Base-by-base conservation (phyloP, 2,113 vertebrate genomes). In the Aspidoscelis tigris region DNA sequence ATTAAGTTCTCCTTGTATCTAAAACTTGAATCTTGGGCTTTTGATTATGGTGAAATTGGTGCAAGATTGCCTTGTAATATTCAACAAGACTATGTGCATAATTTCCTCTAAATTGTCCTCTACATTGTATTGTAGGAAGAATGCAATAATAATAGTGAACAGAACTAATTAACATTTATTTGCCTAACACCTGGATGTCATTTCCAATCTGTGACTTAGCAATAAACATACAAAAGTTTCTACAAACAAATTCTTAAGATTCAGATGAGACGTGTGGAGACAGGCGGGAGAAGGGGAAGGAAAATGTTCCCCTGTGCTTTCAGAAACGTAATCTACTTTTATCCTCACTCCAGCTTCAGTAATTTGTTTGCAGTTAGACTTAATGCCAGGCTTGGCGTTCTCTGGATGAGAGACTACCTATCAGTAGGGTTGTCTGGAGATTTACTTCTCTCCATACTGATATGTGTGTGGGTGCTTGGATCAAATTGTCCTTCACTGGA, bases 341-440 rank as follows among this genome's bases (percentile, higher is more conserved):
- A 53, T 84, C 75, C 11, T 83, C 72, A 16, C 22, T 41, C 43
- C 76, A 71, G n/a, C 41, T 71, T 21, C 55, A 33, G 22, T 22
- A n/a, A 58, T 64, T 71, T 70, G 44, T 64, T 66, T 87, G 11
- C 24, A 79, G 72, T 87, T 75, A 77, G 39, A 1, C 10, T 79
- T 76, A 79, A 26, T 68, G 1, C 61, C 72, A 75, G 44, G 64
- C 14, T 58, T 79, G 26, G 47, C 47, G 39, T 69, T 83, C 18
- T 61, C 70, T 78, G 64, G 61, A 79, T 78, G 43, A 78, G 65
- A 86, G 47, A 87, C 18, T 69, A 82, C 24, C 26, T 33, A 78
- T 50, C 44, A 39, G 64, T 73, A 82, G 77, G 8, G 79, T 77
- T 76, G 64, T 74, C 71, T 82, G 66, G 20, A 24, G 41, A 89